Percentiles rank a stretch among this genome's conserved stretches.
These are phyloP conservation scores for Lota lota DNA, from an alignment of 2,113 vertebrate genomes.

Conservation along the genomic window DNA sequence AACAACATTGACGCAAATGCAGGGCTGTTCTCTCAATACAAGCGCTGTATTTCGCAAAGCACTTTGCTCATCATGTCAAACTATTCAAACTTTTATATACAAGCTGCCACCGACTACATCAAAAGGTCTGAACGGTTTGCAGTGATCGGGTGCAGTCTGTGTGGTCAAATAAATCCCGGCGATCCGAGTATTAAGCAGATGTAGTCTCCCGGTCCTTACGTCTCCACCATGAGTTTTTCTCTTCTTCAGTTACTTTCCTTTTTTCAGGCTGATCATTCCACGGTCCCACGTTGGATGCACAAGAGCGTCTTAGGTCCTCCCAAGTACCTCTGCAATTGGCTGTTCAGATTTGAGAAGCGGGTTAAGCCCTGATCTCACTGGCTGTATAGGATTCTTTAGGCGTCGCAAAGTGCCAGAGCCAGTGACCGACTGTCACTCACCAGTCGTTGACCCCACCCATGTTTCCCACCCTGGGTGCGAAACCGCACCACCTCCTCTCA, in stretches of 20 bases:
- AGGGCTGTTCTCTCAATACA: slow-evolving; percentile 26
- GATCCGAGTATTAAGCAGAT: slow-evolving; percentile 53
- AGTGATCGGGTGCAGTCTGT: slow-evolving; percentile 51
- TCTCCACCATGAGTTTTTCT: slow-evolving; percentile 59
- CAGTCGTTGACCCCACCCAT: slow-evolving; percentile 58
- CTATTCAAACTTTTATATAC: slow-evolving; percentile 55
- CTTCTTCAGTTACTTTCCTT: slow-evolving; percentile 64
- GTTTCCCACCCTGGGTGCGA: slow-evolving; percentile 92
- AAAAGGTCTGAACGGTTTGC: not conserved
- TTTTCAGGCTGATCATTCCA: slow-evolving; percentile 45
- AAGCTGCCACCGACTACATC: not conserved
- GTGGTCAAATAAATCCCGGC: slow-evolving; percentile 45
- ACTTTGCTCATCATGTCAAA: slow-evolving; percentile 27
- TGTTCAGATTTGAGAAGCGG: slow-evolving; percentile 6
- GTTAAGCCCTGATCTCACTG: slow-evolving; percentile 39
- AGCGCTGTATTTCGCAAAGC: slow-evolving; percentile 26
- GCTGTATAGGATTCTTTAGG: slow-evolving; percentile 29
- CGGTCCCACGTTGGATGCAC: slow-evolving; percentile 85
- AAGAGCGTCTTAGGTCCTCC: slow-evolving; percentile 65
- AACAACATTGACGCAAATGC: not conserved
- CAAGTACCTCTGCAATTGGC: slow-evolving; percentile 58
- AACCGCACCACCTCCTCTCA: slow-evolving; percentile 72
- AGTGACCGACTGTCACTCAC: slow-evolving; percentile 70
- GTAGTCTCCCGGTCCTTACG: slow-evolving; percentile 46
- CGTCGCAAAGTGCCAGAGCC: slow-evolving; percentile 29